Conservation (phyloP, 2,888 invertebrate species). For the Callinectes sapidus region DNA sequence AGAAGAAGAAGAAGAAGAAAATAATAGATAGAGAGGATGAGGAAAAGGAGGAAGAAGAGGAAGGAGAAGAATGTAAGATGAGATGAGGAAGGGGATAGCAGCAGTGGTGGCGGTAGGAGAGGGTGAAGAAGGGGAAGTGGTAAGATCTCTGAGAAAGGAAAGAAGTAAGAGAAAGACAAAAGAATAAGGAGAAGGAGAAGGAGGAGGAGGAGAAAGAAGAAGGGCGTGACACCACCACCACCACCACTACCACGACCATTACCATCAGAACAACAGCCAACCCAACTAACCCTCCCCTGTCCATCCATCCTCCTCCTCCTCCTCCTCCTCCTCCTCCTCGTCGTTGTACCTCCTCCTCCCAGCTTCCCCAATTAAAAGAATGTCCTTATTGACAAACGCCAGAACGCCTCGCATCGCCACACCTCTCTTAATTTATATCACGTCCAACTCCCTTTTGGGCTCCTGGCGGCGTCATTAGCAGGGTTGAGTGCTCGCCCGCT, state of each 20-base stretch:
- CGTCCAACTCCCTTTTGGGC: constrained; percentile 2
- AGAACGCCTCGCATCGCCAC: not conserved
- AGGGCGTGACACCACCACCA: not conserved
- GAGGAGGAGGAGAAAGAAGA: too few relatives aligned
- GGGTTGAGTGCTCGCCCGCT: not conserved
- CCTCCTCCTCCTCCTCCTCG: not conserved
- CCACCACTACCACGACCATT: not conserved
- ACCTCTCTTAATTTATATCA: constrained; percentile 35
- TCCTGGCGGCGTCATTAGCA: constrained; percentile 35
- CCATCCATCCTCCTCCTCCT: not conserved
- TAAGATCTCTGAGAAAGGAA: too few relatives aligned
- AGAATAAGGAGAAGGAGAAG: too few relatives aligned
- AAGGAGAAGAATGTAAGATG: too few relatives aligned
- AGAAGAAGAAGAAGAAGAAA: too few relatives aligned
- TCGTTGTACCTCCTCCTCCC: not conserved
- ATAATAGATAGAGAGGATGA: too few relatives aligned
- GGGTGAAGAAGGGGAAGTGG: too few relatives aligned
- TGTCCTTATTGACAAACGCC: constrained; percentile 25
- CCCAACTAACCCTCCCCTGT: not conserved
- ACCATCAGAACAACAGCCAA: not conserved
- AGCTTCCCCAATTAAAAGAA: constrained; percentile 8
- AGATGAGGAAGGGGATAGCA: too few relatives aligned
- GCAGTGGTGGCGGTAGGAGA: too few relatives aligned
- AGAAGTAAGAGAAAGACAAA: too few relatives aligned
- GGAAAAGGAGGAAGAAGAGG: too few relatives aligned